Conservation (phyloP, 2,888 invertebrate genomes). For the Acanthosoma haemorrhoidale region DNA sequence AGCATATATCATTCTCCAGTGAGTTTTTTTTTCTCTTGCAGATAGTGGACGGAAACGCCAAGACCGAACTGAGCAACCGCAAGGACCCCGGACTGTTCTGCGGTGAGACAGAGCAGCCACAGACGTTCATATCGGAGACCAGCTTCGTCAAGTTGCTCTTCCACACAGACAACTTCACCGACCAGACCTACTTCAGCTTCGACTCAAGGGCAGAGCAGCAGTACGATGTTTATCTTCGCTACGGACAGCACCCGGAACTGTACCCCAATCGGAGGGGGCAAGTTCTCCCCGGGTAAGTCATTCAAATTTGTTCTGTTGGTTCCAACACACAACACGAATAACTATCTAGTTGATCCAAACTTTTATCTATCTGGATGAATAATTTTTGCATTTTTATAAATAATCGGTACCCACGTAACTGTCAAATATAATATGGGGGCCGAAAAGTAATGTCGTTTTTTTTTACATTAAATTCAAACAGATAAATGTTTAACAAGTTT, state of each 20-base stretch:
- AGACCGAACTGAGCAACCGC: constrained; percentile 80
- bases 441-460: too few species aligned
- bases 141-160: constrained; percentile 87
- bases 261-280: constrained; percentile 87
- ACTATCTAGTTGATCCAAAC: too few species aligned
- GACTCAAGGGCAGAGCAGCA: constrained; percentile 85
- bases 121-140: constrained; percentile 91
- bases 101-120: constrained; percentile 88
- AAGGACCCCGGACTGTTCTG: constrained; percentile 87
- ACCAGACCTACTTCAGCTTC: constrained; percentile 83
- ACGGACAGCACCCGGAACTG: constrained; percentile 89
- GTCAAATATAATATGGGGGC: too few species aligned
- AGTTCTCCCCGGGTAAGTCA: constrained; percentile 72
- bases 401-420: too few species aligned
- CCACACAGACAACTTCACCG: constrained; percentile 88
- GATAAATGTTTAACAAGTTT: too few species aligned
- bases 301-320: too few species aligned
- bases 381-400: too few species aligned
- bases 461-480: too few species aligned
- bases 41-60: constrained; percentile 87
- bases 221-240: constrained; percentile 80
- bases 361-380: too few species aligned
- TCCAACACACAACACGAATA: too few species aligned
- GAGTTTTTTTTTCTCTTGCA: constrained; percentile 51
- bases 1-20: background rate